phyloP scores from a whole-genome alignment of 2,113 vertebrate species.

The Bostrychus sinensis region DNA sequence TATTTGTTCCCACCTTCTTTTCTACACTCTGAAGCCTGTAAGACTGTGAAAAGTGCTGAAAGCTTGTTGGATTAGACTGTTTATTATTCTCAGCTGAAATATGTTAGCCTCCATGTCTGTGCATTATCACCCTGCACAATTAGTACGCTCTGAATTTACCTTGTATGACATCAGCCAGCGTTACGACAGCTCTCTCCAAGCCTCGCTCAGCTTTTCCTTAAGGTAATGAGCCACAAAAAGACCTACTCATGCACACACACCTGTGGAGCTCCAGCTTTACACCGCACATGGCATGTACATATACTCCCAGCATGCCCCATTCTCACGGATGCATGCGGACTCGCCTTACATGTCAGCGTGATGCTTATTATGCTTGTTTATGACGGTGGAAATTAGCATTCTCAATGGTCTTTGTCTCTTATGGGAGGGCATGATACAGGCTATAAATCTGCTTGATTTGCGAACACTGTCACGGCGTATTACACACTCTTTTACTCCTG shows the following conservation, averaged over 20 bases:
- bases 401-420: slow-evolving; percentile 48
- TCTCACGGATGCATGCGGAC: slow-evolving; percentile 26
- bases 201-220: slow-evolving; percentile 14
- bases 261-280: not conserved
- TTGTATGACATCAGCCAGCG: slow-evolving; percentile 52
- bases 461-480: slow-evolving; percentile 42
- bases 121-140: slow-evolving; percentile 67
- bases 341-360: slow-evolving; percentile 29
- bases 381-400: slow-evolving; percentile 68
- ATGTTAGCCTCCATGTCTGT: slow-evolving; percentile 48
- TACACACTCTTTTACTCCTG: slow-evolving; percentile 53
- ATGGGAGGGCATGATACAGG: slow-evolving; percentile 39
- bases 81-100: slow-evolving; percentile 51
- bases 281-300: slow-evolving; percentile 10
- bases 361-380: slow-evolving; percentile 64
- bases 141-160: slow-evolving; percentile 52
- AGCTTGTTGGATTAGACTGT: slow-evolving; percentile 40
- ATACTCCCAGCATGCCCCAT: slow-evolving; percentile 9
- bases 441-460: slow-evolving; percentile 62
- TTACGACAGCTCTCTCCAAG: slow-evolving; percentile 16
- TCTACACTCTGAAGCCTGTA: slow-evolving; percentile 24
- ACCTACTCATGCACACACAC: slow-evolving; percentile 7
- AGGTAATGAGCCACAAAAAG: slow-evolving; percentile 18
- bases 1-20: not conserved
- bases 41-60: slow-evolving; percentile 9